phyloP scores from a whole-genome alignment of 2,797 vertebrate species.

The Bovichtus diacanthus region DNA sequence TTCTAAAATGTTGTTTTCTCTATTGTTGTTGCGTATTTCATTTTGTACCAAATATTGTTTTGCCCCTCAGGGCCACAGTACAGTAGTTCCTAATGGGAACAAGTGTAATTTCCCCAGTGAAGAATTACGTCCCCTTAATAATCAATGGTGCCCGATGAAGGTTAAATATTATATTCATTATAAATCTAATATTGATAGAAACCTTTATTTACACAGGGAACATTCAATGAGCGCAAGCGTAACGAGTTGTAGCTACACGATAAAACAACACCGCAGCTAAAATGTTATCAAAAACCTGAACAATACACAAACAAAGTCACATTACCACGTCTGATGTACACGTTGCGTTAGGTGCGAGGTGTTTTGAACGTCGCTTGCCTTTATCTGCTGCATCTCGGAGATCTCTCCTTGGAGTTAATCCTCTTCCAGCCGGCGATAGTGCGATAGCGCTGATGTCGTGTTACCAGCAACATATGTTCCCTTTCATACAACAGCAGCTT shows the following conservation, averaged over 20 bases:
- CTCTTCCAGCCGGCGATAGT: slow-evolving; percentile 72
- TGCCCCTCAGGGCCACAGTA: not conserved
- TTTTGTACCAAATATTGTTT: not conserved
- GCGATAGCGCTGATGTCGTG: slow-evolving; percentile 72
- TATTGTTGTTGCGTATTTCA: not conserved
- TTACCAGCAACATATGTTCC: slow-evolving; percentile 76
- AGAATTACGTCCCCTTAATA: not conserved
- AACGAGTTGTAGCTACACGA: not conserved
- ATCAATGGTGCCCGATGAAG: not conserved
- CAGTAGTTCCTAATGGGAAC: not conserved
- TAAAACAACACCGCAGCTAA: not conserved
- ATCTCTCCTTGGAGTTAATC: slow-evolving; percentile 73
- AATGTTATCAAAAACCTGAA: not conserved
- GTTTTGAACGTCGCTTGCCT: slow-evolving; percentile 32
- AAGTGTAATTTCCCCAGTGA: not conserved
- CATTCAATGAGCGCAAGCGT: not conserved
- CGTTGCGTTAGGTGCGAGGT: slow-evolving; percentile 37
- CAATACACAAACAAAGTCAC: slow-evolving; percentile 18
- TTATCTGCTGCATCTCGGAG: slow-evolving; percentile 76
- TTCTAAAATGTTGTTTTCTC: not conserved
- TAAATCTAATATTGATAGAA: not conserved
- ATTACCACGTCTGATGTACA: slow-evolving; percentile 28
- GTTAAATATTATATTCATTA: not conserved
- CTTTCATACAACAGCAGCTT: slow-evolving; percentile 76
- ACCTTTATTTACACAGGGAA: not conserved